Evolutionary conservation across 2,797 vertebrate species (phyloP).

Genomic region (Hozukius guyotensis): DNA sequence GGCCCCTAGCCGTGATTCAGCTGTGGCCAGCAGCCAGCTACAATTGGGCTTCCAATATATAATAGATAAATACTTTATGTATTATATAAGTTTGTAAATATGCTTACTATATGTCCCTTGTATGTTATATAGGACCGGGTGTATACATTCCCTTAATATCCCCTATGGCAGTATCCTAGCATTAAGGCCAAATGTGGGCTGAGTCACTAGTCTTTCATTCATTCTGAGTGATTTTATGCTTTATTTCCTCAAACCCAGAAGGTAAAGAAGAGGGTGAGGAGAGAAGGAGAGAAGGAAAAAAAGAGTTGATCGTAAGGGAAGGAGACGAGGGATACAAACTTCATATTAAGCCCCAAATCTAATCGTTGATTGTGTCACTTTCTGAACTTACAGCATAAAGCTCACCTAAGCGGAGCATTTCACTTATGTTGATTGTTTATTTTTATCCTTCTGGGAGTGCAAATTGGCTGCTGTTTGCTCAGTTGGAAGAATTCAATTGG

Average conservation of each 20-base stretch:
- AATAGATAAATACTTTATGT: conserved; percentile 48
- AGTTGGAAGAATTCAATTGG: conserved; percentile 35
- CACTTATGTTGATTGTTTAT: background rate
- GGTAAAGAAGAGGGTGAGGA: background rate
- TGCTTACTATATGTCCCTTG: conserved; percentile 37
- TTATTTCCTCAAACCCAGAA: conserved; percentile 6
- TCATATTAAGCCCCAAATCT: conserved; percentile 6
- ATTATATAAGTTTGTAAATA: conserved; percentile 58
- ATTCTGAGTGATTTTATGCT: background rate
- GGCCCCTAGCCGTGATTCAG: background rate
- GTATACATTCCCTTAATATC: conserved; percentile 37
- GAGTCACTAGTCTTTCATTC: conserved; percentile 12
- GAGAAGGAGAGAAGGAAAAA: background rate
- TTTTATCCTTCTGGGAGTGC: conserved; percentile 2
- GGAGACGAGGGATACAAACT: background rate
- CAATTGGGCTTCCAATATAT: conserved; percentile 54
- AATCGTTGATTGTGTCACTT: background rate
- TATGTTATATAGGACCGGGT: conserved; percentile 51
- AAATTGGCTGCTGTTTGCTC: conserved; percentile 37
- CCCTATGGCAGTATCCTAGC: conserved; percentile 80
- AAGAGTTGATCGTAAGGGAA: background rate
- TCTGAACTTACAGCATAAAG: conserved; percentile 6
- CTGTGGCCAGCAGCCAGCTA: conserved; percentile 40
- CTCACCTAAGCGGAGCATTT: conserved; percentile 21
- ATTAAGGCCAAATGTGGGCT: conserved; percentile 73